These are phyloP conservation scores for Sterna hirundo DNA, from an alignment of 2,113 vertebrate species.

Conservation along the genomic window DNA sequence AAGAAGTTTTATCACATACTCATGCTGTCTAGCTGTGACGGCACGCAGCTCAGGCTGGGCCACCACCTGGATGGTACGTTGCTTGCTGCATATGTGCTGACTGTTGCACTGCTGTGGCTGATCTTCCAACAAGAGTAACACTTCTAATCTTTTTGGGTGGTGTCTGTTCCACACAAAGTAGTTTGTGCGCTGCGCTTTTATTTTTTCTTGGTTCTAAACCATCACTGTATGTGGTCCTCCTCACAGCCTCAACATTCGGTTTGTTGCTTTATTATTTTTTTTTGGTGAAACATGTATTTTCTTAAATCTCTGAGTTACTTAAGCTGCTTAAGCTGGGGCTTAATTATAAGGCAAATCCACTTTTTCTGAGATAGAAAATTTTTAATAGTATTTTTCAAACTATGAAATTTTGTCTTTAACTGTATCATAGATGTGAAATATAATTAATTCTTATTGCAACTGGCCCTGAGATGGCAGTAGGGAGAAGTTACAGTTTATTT, in stretches of 20 bases:
- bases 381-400: background rate
- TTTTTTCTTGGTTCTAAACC: background rate
- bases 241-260: background rate
- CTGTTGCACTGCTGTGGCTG: background rate
- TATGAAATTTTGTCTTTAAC: background rate
- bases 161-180: background rate
- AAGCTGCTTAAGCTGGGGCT: background rate
- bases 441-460: background rate
- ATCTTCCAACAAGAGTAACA: background rate
- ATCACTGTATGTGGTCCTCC: background rate
- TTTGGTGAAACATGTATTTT: background rate
- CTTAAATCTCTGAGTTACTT: background rate
- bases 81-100: background rate
- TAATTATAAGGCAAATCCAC: background rate
- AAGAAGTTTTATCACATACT: background rate
- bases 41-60: background rate
- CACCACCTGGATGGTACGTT: background rate
- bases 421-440: background rate
- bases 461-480: background rate
- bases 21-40: background rate
- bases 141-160: conserved; percentile 14
- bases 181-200: background rate
- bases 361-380: background rate
- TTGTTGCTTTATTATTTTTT: background rate
- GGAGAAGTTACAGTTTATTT: background rate